phyloP scores from a whole-genome alignment of 1,140 invertebrate genomes.

The Macrosteles quadrilineatus region DNA sequence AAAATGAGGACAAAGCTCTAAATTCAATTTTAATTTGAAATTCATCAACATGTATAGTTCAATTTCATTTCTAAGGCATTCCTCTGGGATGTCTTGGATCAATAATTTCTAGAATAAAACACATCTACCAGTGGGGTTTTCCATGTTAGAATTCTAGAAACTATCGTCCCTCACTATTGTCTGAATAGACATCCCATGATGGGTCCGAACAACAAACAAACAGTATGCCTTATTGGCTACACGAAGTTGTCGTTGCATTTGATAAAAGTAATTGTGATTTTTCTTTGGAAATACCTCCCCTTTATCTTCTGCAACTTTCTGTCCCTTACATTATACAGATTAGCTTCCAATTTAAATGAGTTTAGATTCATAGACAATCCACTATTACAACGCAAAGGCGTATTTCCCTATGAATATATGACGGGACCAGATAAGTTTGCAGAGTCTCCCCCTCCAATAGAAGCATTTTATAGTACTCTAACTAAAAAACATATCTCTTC shows the following conservation, averaged over 20 bases:
- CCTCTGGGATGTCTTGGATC: not conserved
- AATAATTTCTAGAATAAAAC: not conserved
- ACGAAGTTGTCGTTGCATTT: not conserved
- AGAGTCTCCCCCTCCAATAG: no score
- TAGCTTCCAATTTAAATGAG: no score
- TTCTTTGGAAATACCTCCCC: not conserved
- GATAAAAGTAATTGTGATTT: not conserved
- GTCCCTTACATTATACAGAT: no score
- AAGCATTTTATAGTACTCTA: no score
- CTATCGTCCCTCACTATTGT: not conserved
- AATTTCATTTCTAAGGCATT: not conserved
- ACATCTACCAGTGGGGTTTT: not conserved
- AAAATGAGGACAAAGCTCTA: no score
- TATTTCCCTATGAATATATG: no score
- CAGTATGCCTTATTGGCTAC: not conserved
- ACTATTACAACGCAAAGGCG: no score
- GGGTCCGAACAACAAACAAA: not conserved
- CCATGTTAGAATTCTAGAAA: not conserved
- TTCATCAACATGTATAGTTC: not conserved
- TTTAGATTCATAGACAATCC: no score
- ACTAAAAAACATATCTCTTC: no score
- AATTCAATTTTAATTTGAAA: no score
- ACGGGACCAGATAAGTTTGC: no score
- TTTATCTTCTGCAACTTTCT: slow-evolving; percentile 1
- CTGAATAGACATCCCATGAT: not conserved